Percentiles rank a stretch among this genome's conserved stretches.
These are phyloP conservation scores for Enteromius anoplus DNA, from an alignment of 2,797 vertebrate genomes.

Conservation along the genomic window DNA sequence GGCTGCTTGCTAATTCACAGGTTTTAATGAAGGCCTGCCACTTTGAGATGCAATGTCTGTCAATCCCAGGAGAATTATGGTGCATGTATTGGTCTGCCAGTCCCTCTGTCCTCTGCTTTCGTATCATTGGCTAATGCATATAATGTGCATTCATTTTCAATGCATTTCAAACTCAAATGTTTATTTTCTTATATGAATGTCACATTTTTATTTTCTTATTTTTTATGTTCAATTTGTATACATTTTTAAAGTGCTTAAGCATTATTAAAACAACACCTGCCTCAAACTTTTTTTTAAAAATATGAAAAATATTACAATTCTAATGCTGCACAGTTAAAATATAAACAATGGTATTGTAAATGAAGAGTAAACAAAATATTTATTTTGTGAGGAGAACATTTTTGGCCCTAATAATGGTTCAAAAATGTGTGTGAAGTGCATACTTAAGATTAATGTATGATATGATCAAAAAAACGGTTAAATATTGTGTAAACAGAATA, in stretches of 20 bases:
- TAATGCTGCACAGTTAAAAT: background rate
- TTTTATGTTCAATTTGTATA: background rate
- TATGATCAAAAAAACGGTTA: background rate
- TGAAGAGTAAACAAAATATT: background rate
- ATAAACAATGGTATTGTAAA: background rate
- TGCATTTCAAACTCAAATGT: background rate
- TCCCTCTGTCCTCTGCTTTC: background rate
- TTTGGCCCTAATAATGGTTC: background rate
- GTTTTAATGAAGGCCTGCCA: constrained; percentile 55
- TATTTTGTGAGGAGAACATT: background rate
- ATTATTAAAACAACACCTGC: background rate
- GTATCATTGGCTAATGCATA: background rate
- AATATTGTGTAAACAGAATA: background rate
- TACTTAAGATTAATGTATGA: background rate
- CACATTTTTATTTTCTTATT: background rate
- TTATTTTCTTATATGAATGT: background rate
- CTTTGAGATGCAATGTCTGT: constrained; percentile 37
- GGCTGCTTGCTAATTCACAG: constrained; percentile 34
- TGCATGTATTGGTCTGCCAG: constrained; percentile 14
- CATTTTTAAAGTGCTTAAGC: background rate
- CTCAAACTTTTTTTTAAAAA: background rate
- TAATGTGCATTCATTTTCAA: background rate
- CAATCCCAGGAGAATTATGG: constrained; percentile 46
- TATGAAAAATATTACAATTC: background rate
- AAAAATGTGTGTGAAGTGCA: background rate